Evolutionary conservation across 2,888 invertebrate species (phyloP), one percentile per base, ranked within the genome.

Genomic region (Seira ritae): DNA sequence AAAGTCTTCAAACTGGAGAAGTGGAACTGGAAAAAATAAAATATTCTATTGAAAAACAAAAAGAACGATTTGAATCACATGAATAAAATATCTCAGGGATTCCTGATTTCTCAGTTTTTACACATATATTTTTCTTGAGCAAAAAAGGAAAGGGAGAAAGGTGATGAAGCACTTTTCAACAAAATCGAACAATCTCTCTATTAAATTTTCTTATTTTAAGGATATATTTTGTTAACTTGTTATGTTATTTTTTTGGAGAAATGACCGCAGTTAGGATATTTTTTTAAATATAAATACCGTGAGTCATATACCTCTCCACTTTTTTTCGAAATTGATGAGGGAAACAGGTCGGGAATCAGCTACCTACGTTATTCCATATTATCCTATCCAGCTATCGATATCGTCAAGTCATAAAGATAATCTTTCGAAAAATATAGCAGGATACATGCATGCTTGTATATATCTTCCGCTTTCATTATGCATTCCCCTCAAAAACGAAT

Each of bases 331-430:
- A 65, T 70, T 66, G 76, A 46, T 81, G 75, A 70, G n/a, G n/a
- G 76, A 81, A 81, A 72, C 76, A 71, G 81, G 81, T 81, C 81
- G 81, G 81, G 68, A 75, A 67, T 70, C 67, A 65, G 37, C 74
- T 66, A 80, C 74, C 74, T 66, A 80, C 74, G 50, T 50, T 50
- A 50, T 3, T 24, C 68, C 50, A 79, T 67, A 65, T 37, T 31
- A 62, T 65, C 31, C 19, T 79, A 42, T 68, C 73, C 67, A 24
- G 68, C 66, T 46, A 66, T 75, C 19, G 55, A 67, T 55, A 23
- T 78, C 71, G n/a, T 24, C 23, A 31, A n/a, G n/a, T 42, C n/a
- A 19, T 24, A 4, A n/a, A n/a, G n/a, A 12, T 12, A 10, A 68
- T 31, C 15, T 31, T 31, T 24, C 31, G 31, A 8, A 4, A 31